Percentiles rank a stretch among this genome's conserved stretches.
Conservation (phyloP, 2,888 invertebrate species). For the Drosophila melanocephala region DNA sequence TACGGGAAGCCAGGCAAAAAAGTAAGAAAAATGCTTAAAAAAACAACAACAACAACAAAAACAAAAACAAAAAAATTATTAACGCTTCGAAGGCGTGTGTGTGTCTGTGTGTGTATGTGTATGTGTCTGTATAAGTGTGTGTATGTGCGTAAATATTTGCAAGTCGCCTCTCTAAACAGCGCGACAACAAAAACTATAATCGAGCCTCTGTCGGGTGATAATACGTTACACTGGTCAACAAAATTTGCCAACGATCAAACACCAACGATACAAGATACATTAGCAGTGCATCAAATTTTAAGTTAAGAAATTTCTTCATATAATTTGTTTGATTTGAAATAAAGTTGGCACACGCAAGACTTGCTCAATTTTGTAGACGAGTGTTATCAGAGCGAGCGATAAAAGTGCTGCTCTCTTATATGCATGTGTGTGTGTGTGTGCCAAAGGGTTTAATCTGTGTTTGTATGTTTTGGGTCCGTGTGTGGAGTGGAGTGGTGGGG, state of each 20-base stretch:
- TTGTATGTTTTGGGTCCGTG: conserved; percentile 15
- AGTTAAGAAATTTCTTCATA: neutral
- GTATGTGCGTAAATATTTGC: conserved; percentile 44
- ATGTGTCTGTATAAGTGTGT: conserved; percentile 16
- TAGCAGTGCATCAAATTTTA: neutral
- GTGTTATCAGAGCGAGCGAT: conserved; percentile 54
- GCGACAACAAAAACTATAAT: conserved; percentile 57
- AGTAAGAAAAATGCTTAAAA: conserved; percentile 49
- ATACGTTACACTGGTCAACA: conserved; percentile 42
- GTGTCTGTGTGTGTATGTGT: conserved; percentile 8
- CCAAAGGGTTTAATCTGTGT: conserved; percentile 56
- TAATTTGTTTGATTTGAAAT: neutral
- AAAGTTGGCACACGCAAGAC: neutral
- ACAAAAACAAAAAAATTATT: conserved; percentile 56
- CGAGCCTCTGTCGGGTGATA: conserved; percentile 39
- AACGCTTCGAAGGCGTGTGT: conserved; percentile 55
- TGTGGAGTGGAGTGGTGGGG: conserved; percentile 4
- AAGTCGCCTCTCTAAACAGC: conserved; percentile 32
- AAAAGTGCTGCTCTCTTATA: conserved; percentile 49
- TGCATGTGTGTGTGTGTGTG: conserved; percentile 18
- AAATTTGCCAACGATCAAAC: neutral
- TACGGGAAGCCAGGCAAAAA: conserved; percentile 54
- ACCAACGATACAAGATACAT: neutral
- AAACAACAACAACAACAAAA: conserved; percentile 22
- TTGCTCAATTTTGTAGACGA: conserved; percentile 6